Percentiles rank a stretch among this genome's conserved stretches.
Conservation (phyloP, 2,888 invertebrate species). For the Drosophila flavopinicola region DNA sequence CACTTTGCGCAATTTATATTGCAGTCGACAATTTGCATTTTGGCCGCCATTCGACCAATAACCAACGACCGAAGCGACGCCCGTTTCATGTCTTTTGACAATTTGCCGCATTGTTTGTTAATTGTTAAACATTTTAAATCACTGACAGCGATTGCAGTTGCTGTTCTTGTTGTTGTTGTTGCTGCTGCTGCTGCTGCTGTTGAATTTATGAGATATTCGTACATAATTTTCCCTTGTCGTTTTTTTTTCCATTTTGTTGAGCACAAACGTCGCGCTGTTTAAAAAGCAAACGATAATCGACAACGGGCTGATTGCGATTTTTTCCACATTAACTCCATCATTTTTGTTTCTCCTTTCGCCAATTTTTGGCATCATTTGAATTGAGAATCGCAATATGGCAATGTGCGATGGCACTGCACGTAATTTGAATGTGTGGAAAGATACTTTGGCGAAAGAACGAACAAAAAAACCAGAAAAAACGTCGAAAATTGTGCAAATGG, state of each 20-base stretch:
- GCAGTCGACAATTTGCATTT: conserved; percentile 63
- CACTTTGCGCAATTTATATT: conserved; percentile 49
- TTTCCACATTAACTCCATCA: conserved; percentile 1
- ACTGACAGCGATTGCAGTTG: conserved; percentile 51
- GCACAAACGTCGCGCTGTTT: background rate
- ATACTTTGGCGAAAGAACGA: background rate
- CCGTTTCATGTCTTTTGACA: conserved; percentile 75
- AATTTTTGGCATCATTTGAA: conserved; percentile 10
- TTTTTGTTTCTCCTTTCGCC: background rate
- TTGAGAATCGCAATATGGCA: conserved; percentile 14
- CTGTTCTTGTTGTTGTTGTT: conserved; percentile 9
- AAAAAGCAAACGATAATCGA: conserved; percentile 22
- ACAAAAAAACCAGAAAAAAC: background rate
- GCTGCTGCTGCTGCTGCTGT: conserved; percentile 15
- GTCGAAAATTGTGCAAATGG: conserved; percentile 10
- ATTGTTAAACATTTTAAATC: conserved; percentile 77
- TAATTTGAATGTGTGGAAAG: conserved; percentile 1
- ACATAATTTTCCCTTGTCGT: conserved; percentile 1
- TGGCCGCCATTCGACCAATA: conserved; percentile 40
- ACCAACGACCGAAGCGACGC: conserved; percentile 33
- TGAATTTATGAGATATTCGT: conserved; percentile 42
- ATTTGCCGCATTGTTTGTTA: conserved; percentile 75
- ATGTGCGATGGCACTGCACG: conserved; percentile 4
- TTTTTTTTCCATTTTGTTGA: conserved; percentile 1
- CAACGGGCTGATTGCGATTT: conserved; percentile 16